phyloP scores from a whole-genome alignment of 37 sponge, comb jelly and placozoan species.

The Spongilla lacustris region DNA sequence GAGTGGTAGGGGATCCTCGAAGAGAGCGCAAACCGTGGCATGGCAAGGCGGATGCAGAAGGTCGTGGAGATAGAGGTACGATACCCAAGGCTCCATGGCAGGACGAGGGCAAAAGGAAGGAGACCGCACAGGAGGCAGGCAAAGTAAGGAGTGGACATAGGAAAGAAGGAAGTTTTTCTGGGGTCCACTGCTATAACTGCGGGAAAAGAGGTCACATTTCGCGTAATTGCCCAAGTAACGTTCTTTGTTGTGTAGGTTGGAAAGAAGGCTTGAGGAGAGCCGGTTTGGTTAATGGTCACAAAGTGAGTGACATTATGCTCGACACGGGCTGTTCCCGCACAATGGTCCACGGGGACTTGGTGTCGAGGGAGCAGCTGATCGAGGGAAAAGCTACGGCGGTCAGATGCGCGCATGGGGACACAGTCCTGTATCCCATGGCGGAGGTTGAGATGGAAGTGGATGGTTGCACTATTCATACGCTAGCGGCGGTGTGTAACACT shows the following conservation, averaged over 20 bases:
- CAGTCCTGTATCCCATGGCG: constrained; percentile 17
- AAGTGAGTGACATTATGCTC: constrained; percentile 6
- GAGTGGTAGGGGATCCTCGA: neutral
- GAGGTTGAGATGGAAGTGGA: constrained; percentile 3
- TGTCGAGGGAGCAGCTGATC: constrained; percentile 10
- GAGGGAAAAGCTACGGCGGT: constrained; percentile 15
- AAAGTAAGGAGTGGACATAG: neutral
- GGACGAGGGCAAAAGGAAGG: neutral
- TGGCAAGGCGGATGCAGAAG: neutral
- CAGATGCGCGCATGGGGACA: constrained; percentile 41
- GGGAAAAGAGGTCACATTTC: constrained; percentile 19
- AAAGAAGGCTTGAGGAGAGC: neutral
- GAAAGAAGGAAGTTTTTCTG: no score
- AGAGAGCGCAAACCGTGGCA: neutral
- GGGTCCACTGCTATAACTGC: no score
- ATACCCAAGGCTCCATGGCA: neutral
- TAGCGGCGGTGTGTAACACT: constrained; percentile 12
- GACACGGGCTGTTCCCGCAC: constrained; percentile 30
- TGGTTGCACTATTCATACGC: neutral
- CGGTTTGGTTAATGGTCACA: neutral
- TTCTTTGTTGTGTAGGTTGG: neutral
- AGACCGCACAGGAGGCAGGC: neutral
- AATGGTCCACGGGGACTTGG: constrained; percentile 36
- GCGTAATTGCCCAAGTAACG: neutral
- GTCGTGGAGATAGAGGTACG: neutral